These are phyloP conservation scores for Sarcophaga carnaria DNA, from an alignment of 2,888 invertebrate species.

Conservation along the genomic window DNA sequence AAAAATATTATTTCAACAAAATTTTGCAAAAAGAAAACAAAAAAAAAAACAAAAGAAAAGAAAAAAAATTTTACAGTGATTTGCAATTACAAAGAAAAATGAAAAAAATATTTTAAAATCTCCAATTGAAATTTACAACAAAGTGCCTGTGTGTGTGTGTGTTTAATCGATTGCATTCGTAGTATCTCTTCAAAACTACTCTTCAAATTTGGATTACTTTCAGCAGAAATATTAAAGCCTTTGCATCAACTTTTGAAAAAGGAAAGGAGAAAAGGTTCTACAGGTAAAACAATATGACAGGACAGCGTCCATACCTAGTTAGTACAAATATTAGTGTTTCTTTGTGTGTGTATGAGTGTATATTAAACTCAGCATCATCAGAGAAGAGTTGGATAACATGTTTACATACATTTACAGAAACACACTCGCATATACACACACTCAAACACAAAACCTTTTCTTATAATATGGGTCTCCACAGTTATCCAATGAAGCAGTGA, in stretches of 20 bases:
- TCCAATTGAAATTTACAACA: not conserved
- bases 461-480: conserved; percentile 44
- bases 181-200: no score
- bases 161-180: not conserved
- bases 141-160: not conserved
- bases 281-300: conserved; percentile 29
- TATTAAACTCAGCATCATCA: conserved; percentile 50
- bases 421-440: not conserved
- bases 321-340: not conserved
- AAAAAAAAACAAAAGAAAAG: not conserved
- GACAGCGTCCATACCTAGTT: not conserved
- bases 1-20: no score
- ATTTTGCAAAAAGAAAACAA: no score
- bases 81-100: conserved; percentile 3
- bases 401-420: conserved; percentile 6
- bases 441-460: conserved; percentile 12
- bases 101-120: not conserved
- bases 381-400: conserved; percentile 57
- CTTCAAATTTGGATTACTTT: not conserved
- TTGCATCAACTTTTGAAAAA: not conserved
- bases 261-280: not conserved
- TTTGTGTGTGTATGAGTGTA: not conserved
- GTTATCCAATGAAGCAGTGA: conserved; percentile 62
- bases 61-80: conserved; percentile 14
- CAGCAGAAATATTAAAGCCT: not conserved